phyloP scores from a whole-genome alignment of 2,888 invertebrate genomes.

The Lasius fuliginosus region DNA sequence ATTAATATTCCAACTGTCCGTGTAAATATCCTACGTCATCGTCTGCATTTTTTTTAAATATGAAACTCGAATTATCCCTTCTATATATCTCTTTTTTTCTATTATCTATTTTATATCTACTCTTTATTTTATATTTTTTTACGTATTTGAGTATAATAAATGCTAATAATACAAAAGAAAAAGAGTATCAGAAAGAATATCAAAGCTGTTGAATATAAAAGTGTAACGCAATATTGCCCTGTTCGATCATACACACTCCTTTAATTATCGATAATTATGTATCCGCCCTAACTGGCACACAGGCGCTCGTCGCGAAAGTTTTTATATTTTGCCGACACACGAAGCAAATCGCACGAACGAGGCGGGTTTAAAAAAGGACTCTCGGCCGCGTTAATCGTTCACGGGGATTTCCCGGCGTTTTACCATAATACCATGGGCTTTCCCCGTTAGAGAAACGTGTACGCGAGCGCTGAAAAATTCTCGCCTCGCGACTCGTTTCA shows the following conservation, averaged over 20 bases:
- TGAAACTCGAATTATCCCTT: not conserved
- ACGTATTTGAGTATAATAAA: not conserved
- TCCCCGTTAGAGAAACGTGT: slow-evolving; percentile 41
- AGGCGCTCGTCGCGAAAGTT: slow-evolving; percentile 36
- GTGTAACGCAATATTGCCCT: not conserved
- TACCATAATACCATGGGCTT: slow-evolving; percentile 38
- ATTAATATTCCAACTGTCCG: slow-evolving; percentile 3
- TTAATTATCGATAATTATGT: slow-evolving; percentile 55
- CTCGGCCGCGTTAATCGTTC: slow-evolving; percentile 53
- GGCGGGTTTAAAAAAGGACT: slow-evolving; percentile 58
- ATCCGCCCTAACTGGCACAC: slow-evolving; percentile 52
- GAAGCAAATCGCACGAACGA: slow-evolving; percentile 6
- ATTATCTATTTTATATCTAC: not conserved
- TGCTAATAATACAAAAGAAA: slow-evolving; percentile 22
- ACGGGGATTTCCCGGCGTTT: slow-evolving; percentile 43
- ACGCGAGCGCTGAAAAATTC: slow-evolving; percentile 52
- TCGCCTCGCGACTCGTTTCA: slow-evolving; percentile 36
- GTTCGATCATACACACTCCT: slow-evolving; percentile 11
- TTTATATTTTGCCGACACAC: slow-evolving; percentile 39
- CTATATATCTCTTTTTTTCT: not conserved
- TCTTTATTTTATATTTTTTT: not conserved
- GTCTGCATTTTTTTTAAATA: not conserved
- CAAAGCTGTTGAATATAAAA: slow-evolving; percentile 34
- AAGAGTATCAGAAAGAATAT: slow-evolving; percentile 11
- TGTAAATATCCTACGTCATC: slow-evolving; percentile 20